phyloP scores from a whole-genome alignment of 1,140 invertebrate species.

The Eubasilissa regina region DNA sequence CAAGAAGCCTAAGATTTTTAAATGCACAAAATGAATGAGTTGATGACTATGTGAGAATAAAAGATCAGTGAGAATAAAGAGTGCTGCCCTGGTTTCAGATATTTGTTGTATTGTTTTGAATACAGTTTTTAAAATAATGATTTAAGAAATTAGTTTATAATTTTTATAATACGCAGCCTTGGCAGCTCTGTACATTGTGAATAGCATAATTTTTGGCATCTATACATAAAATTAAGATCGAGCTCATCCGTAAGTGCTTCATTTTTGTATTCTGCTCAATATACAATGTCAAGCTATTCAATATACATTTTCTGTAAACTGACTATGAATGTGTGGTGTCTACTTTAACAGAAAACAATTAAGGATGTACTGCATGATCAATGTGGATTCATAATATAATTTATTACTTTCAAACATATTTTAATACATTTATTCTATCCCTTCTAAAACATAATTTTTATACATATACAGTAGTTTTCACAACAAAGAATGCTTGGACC shows the following conservation, averaged over 20 bases:
- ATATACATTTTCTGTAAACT: conserved; percentile 9
- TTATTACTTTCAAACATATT: conserved; percentile 58
- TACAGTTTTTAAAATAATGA: not conserved
- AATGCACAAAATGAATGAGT: conserved; percentile 14
- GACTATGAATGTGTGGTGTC: conserved; percentile 23
- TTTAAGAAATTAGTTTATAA: too few species aligned
- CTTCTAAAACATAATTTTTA: not conserved
- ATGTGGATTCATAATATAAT: conserved; percentile 60
- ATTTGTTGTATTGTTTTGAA: not conserved
- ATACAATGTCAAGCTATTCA: conserved; percentile 44
- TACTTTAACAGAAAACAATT: conserved; percentile 36
- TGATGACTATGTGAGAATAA: not conserved
- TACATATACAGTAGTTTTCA: not conserved
- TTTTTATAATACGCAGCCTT: not conserved
- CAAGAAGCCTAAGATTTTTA: conserved; percentile 4
- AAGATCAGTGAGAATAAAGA: not conserved
- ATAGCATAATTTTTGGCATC: conserved; percentile 6
- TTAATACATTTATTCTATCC: not conserved
- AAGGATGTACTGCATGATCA: conserved; percentile 53
- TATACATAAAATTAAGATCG: conserved; percentile 17
- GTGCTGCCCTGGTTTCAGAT: conserved; percentile 2
- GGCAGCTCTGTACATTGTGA: conserved; percentile 19
- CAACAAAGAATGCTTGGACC: too few species aligned
- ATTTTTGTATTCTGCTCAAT: conserved; percentile 58
- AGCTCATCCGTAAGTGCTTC: conserved; percentile 43